Percentiles rank a stretch among this genome's conserved stretches.
Evolutionary conservation across 2,888 invertebrate species (phyloP).

Genomic region (Hemicrepidius hirtus): DNA sequence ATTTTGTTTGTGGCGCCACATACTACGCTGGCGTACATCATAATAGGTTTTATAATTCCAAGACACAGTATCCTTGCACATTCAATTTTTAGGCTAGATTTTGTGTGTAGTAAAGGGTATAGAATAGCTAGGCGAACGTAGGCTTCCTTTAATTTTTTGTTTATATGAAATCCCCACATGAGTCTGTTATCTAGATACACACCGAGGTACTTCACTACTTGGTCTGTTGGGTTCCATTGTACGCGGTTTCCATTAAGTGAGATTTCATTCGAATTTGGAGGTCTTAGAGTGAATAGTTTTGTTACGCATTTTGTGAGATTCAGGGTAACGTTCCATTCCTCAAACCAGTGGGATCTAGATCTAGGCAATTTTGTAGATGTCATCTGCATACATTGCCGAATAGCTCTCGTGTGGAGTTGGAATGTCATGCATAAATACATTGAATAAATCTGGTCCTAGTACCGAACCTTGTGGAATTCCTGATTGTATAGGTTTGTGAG

Average conservation of each 20-base stretch:
- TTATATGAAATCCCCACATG: too few species aligned
- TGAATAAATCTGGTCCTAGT: conserved; percentile 8
- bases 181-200: too few species aligned
- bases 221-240: not conserved
- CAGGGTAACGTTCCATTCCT: conserved; percentile 2
- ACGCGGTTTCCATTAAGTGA: not conserved
- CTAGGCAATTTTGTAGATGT: not conserved
- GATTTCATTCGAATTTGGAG: not conserved
- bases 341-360: not conserved
- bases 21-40: too few species aligned
- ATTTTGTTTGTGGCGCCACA: too few species aligned
- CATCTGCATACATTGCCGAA: not conserved
- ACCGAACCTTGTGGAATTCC: conserved; percentile 7
- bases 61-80: too few species aligned
- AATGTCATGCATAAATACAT: conserved; percentile 5
- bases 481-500: not conserved
- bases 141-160: too few species aligned
- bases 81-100: too few species aligned
- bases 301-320: not conserved
- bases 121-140: too few species aligned
- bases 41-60: too few species aligned
- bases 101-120: too few species aligned
- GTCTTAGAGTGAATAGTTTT: conserved; percentile 3
- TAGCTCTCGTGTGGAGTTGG: not conserved
- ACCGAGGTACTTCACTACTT: not conserved